Base-by-base conservation (phyloP, 2,113 vertebrate species). In the Sorex fumeus region DNA sequence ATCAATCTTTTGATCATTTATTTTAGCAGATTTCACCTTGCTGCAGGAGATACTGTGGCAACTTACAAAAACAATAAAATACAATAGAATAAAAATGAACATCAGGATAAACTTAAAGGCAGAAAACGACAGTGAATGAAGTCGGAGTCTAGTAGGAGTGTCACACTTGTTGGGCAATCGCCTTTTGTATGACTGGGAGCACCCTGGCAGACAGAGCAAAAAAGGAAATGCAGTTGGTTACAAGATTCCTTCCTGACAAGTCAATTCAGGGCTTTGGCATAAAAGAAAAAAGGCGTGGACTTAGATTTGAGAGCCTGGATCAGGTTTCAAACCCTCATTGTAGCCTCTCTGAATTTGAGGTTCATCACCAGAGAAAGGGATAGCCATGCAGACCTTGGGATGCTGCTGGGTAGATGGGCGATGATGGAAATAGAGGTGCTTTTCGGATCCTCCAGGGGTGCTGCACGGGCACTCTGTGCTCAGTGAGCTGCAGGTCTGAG, bases 41-140 rank as follows among this genome's bases (percentile, higher is more conserved):
- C 60, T 94, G 32, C 72, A 88, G 90, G 93, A 89, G 43, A 28
- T 72, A 85, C 11, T 62, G 36, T 90, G 88, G 83, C 66, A 86
- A 86, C 64, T 95, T 94, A 96, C n/a, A 95, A 91, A 96, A 86
- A 86, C 40, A 94, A 89, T 91, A 88, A 72, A 90, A 84, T 87
- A 93, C 60, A 88, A 75, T 21, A 71, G 40, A 67, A 78, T 90
- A 92, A 83, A 92, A 94, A 89, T 66, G 75, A 21, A 84, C 69
- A 78, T 47, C 13, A 27, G 30, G 45, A 25, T 88, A 80, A 76
- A 94, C 50, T 43, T 50, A 40, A 67, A 93, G 75, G 88, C 21
- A 88, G 79, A 93, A 83, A 76, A 40, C 66, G 62, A 90, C 32
- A 83, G 75, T n/a, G 15, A 94, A 90, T 28, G 15, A 94, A 90